phyloP scores from a whole-genome alignment of 37 sponge, comb jelly and placozoan species.

The Ianthella basta region DNA sequence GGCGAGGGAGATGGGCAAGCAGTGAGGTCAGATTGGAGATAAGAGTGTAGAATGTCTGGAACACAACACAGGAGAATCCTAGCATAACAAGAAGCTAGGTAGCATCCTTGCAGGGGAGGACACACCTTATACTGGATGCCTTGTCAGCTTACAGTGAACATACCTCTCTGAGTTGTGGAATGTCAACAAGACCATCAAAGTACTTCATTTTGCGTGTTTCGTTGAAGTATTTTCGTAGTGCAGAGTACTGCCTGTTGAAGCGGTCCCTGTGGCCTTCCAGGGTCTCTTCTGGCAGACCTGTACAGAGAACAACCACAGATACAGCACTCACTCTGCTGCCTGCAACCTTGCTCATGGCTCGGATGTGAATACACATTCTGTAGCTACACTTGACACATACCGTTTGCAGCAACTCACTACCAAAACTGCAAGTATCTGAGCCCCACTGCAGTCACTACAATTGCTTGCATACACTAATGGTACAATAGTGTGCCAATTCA shows the following conservation, averaged over 20 bases:
- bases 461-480: too few species aligned
- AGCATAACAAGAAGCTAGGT: too few species aligned
- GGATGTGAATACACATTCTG: too few species aligned
- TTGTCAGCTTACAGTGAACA: background rate
- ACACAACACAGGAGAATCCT: background rate
- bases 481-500: too few species aligned
- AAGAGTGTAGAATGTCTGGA: background rate
- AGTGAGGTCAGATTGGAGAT: background rate
- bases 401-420: too few species aligned
- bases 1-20: background rate
- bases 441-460: too few species aligned
- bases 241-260: conserved; percentile 85
- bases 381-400: too few species aligned
- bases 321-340: background rate
- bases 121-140: too few species aligned
- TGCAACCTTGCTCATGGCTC: too few species aligned
- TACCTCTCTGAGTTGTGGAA: conserved; percentile 76
- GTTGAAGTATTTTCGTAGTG: conserved; percentile 80
- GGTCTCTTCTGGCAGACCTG: conserved; percentile 85
- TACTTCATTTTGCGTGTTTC: conserved; percentile 79
- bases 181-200: conserved; percentile 68
- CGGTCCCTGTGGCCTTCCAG: conserved; percentile 89
- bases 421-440: too few species aligned
- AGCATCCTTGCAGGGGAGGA: too few species aligned
- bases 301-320: background rate